Evolutionary conservation across 2,888 invertebrate species (phyloP).

Genomic region (Scaptomyza tumidula): DNA sequence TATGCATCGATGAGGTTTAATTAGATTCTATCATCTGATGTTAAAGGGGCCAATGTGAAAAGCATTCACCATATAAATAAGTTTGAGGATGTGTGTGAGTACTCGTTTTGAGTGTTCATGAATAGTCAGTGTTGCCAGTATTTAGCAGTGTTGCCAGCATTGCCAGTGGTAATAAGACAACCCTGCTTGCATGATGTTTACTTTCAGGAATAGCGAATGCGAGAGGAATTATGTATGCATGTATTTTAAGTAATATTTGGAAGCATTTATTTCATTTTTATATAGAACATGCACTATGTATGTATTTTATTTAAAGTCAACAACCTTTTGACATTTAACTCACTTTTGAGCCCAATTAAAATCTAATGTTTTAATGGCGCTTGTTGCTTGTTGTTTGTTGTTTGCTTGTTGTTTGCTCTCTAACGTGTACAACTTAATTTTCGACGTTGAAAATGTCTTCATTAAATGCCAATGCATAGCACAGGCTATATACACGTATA

Average conservation of each 20-base stretch:
- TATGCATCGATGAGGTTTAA: constrained; percentile 81
- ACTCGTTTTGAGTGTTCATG: constrained; percentile 8
- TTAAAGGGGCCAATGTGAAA: constrained; percentile 30
- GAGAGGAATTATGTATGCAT: no score
- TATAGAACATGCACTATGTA: no score
- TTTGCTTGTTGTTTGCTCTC: constrained; percentile 2
- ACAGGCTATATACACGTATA: background rate
- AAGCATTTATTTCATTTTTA: no score
- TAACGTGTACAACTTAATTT: constrained; percentile 68
- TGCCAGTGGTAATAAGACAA: background rate
- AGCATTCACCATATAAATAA: constrained; percentile 43
- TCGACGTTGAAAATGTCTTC: constrained; percentile 62
- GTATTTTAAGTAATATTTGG: no score
- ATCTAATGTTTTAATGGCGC: constrained; percentile 24
- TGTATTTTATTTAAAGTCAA: constrained; percentile 28
- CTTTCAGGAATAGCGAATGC: no score
- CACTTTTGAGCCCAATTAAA: constrained; percentile 39
- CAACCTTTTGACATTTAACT: constrained; percentile 19
- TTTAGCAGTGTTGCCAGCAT: background rate
- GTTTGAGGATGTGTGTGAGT: constrained; percentile 8
- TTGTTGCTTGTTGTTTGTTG: constrained; percentile 24
- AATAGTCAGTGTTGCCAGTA: constrained; percentile 21
- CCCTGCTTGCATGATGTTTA: background rate
- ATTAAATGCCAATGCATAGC: constrained; percentile 54
- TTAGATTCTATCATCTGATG: constrained; percentile 75